phyloP scores from a whole-genome alignment of 2,797 vertebrate genomes.

The Sebastes wilsoni region DNA sequence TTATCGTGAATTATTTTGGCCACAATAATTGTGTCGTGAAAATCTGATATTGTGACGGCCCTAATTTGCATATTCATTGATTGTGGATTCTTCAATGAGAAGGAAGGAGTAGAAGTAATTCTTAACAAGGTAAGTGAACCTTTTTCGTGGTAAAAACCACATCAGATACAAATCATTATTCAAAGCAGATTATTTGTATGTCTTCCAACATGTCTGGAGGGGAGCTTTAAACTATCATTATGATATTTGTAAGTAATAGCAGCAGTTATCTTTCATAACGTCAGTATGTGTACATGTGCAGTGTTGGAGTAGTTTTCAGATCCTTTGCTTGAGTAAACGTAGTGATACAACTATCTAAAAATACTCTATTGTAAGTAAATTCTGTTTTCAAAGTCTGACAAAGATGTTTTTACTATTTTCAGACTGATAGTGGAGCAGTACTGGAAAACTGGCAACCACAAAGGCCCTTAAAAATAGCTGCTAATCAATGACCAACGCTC shows the following conservation, averaged over 20 bases:
- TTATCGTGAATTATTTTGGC: too few relatives aligned
- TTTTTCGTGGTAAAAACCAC: background rate
- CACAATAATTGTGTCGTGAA: too few relatives aligned
- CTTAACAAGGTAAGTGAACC: background rate
- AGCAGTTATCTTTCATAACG: background rate
- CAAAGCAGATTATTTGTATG: background rate
- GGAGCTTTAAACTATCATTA: background rate
- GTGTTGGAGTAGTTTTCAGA: slow-evolving; percentile 4
- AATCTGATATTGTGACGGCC: too few relatives aligned
- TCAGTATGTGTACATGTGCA: slow-evolving; percentile 10
- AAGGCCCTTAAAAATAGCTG: slow-evolving; percentile 5
- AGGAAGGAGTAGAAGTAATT: background rate
- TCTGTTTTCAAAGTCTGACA: slow-evolving; percentile 25
- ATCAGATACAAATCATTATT: background rate
- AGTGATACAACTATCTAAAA: slow-evolving; percentile 26
- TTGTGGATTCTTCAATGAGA: background rate
- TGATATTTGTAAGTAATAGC: background rate
- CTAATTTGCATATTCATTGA: background rate
- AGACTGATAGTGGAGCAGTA: background rate
- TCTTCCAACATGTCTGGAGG: background rate
- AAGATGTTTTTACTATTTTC: slow-evolving; percentile 39
- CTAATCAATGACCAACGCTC: background rate
- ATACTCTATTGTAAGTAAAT: slow-evolving; percentile 17
- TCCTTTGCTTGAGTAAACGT: slow-evolving; percentile 6
- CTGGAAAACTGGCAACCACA: slow-evolving; percentile 1